Evolutionary conservation across 2,113 vertebrate genomes (phyloP).

Genomic region (Aviceda subcristata): DNA sequence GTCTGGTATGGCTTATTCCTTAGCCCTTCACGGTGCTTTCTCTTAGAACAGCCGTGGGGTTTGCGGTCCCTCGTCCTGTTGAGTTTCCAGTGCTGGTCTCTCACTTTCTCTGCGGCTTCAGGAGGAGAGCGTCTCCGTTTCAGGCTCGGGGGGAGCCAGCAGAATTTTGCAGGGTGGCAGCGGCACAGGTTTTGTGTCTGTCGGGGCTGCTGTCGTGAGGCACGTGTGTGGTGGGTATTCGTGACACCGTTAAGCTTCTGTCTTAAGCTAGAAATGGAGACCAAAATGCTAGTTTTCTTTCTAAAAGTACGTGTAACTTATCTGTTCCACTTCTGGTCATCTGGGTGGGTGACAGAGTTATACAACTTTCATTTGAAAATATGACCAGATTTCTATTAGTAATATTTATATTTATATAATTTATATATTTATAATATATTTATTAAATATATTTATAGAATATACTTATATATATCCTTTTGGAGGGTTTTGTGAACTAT

Average conservation of each 20-base stretch:
- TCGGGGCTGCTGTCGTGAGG: neutral
- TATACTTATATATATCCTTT: neutral
- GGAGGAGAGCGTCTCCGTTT: neutral
- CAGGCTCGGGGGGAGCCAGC: neutral
- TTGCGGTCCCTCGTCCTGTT: neutral
- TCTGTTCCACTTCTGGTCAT: neutral
- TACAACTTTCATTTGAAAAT: neutral
- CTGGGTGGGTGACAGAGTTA: neutral
- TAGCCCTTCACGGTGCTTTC: neutral
- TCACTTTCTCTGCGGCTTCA: neutral
- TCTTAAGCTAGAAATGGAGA: neutral
- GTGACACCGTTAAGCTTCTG: neutral
- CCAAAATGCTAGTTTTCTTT: neutral
- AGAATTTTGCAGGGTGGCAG: neutral
- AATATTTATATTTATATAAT: neutral
- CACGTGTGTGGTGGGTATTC: rapidly evolving
- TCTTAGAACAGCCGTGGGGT: neutral
- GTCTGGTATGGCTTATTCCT: neutral
- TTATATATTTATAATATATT: too few relatives aligned
- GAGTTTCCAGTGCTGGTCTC: neutral
- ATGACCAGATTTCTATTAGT: neutral
- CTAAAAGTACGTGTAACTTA: neutral
- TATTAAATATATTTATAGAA: too few relatives aligned
- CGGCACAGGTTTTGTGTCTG: neutral
- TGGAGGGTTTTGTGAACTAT: neutral